Conservation (phyloP, 2,888 invertebrate species). For the Lepidochitona cinerea region DNA sequence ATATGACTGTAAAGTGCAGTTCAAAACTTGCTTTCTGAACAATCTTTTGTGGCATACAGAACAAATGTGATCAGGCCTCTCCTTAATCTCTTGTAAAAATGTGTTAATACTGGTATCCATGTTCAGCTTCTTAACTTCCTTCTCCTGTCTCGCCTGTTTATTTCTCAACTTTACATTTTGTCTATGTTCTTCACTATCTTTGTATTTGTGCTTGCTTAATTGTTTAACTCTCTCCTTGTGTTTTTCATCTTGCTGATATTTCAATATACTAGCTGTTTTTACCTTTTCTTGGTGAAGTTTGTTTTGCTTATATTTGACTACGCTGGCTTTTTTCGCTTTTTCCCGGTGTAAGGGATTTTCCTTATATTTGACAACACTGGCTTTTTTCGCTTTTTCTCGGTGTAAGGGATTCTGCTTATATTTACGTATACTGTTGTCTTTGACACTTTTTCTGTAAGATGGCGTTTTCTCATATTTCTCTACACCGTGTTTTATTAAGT, state of each 20-base stretch:
- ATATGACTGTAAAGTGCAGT: background rate
- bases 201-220: background rate
- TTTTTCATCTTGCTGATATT: background rate
- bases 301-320: too few relatives aligned
- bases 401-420: constrained; percentile 12
- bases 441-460: constrained; percentile 5
- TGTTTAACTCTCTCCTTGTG: background rate
- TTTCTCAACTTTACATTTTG: background rate
- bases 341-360: too few relatives aligned
- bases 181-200: background rate
- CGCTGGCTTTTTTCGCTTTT: too few relatives aligned
- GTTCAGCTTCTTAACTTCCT: background rate
- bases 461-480: background rate
- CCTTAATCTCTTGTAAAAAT: background rate
- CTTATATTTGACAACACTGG: too few relatives aligned
- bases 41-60: constrained; percentile 9
- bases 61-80: constrained; percentile 7
- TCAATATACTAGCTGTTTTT: constrained; percentile 5
- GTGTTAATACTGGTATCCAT: background rate
- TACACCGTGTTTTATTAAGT: background rate
- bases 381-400: constrained; percentile 2
- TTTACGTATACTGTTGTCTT: constrained; percentile 4
- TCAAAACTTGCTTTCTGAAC: constrained; percentile 8
- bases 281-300: too few relatives aligned
- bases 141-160: background rate